Conservation (phyloP, 2,888 invertebrate species). For the Heliconius ethilla region DNA sequence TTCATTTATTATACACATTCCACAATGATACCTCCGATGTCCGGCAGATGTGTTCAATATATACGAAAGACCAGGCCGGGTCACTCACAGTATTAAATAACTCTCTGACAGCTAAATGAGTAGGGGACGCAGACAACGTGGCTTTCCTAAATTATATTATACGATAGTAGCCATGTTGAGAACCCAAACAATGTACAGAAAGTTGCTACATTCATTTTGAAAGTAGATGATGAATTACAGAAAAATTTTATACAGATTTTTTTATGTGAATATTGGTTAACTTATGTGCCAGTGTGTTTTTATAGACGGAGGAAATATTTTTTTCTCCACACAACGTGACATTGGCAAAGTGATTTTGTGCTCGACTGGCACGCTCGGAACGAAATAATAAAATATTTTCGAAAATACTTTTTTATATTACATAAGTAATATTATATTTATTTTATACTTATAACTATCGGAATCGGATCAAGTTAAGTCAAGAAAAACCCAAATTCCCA, state of each 20-base stretch:
- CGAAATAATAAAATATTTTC: no score
- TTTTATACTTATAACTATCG: no score
- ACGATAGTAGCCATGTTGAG: slow-evolving; percentile 31
- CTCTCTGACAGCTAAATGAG: slow-evolving; percentile 80
- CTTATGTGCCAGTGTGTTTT: background rate
- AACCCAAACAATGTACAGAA: slow-evolving; percentile 14
- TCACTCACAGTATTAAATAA: slow-evolving; percentile 80
- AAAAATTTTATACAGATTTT: background rate
- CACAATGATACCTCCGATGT: slow-evolving; percentile 58
- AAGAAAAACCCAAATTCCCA: no score
- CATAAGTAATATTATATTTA: no score
- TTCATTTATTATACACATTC: slow-evolving; percentile 63
- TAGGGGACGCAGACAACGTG: slow-evolving; percentile 65
- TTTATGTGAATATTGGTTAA: background rate
- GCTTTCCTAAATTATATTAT: slow-evolving; percentile 45
- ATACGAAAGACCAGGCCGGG: slow-evolving; percentile 66
- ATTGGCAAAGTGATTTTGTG: no score
- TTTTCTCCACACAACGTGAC: no score
- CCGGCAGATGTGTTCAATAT: slow-evolving; percentile 78
- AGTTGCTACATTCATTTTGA: background rate
- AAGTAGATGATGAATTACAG: background rate
- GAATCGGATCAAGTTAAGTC: no score
- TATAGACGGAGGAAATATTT: no score
- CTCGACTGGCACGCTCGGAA: no score
- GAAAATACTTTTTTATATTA: no score